Evolutionary conservation across 1,140 invertebrate species (phyloP), one percentile per base, ranked within the genome.

Genomic region (Branchinecta lynchi): DNA sequence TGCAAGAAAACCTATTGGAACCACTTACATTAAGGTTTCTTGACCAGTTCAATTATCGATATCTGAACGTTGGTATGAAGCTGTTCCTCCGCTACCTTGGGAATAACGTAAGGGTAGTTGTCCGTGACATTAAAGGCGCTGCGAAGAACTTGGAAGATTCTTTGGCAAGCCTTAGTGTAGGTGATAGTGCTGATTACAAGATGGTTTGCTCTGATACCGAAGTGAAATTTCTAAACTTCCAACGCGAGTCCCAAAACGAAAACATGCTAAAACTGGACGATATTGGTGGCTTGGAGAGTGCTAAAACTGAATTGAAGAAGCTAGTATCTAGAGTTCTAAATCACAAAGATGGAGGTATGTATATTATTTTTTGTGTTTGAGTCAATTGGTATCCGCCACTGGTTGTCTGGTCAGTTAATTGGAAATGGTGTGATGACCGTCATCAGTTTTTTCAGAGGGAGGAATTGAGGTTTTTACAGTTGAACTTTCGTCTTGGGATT

Each of bases 301-400:
- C 43, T n/a, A 44, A 68, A 68, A 44, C 8, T 68, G 78, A 81
- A 70, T 76, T 82, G 43, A 80, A 86, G 43, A 77, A 83, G 43
- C 78, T 83, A 69, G 82, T 79, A n/a, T 81, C 86, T 65, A 77
- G 79, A 66, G 74, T 74, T 76, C 75, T 70, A 72, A 78, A 72
- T 69, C 76, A 67, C 68, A 75, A 77, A 45, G 17, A 45, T 66
- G 44, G 43, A 20, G 45, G 17, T 69, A 66, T 9, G n/a, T 3
- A 69, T 32, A 32, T 32, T 32, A 1, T 32, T 32, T 32, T 32
- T 32, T 32, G 2, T 32, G 32, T 32, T 32, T 32, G 32, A 5
- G 2, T 32, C 32, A 32, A 32, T 32, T 32, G 32, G 32, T 32
- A 1, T 3, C 2, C 5, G 5, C 32, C 5, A 5, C 5, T 32